Conservation (phyloP, 2,113 vertebrate species). For the Pongo pygmaeus region DNA sequence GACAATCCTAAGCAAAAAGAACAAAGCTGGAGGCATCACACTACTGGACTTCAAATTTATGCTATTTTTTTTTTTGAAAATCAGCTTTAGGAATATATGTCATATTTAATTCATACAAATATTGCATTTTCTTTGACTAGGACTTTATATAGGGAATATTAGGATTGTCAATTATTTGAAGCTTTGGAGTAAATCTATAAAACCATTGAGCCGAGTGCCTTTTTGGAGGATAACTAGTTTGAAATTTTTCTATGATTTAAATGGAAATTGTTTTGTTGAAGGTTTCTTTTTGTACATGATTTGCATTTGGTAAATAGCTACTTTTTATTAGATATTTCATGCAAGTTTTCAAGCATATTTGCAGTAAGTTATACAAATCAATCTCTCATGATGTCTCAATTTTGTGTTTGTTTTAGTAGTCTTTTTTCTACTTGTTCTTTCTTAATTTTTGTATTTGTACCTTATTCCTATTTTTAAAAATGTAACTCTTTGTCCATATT, state of each 20-base stretch:
- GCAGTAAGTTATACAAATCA: background rate
- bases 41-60: no score
- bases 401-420: background rate
- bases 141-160: background rate
- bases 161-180: background rate
- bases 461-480: background rate
- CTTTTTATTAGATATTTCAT: background rate
- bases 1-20: no score
- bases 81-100: background rate
- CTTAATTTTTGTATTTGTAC: background rate
- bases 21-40: no score
- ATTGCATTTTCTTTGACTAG: background rate
- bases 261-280: background rate
- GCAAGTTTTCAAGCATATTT: background rate
- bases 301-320: background rate
- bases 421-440: background rate
- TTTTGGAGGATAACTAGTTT: background rate
- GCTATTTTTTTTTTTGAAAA: background rate
- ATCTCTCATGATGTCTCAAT: background rate
- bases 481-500: background rate
- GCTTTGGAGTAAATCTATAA: background rate
- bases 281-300: background rate
- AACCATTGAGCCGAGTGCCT: background rate
- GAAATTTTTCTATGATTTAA: background rate
- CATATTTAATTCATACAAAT: background rate